These are phyloP conservation scores for Teleogryllus occipitalis DNA, from an alignment of 1,140 invertebrate species.

Conservation along the genomic window DNA sequence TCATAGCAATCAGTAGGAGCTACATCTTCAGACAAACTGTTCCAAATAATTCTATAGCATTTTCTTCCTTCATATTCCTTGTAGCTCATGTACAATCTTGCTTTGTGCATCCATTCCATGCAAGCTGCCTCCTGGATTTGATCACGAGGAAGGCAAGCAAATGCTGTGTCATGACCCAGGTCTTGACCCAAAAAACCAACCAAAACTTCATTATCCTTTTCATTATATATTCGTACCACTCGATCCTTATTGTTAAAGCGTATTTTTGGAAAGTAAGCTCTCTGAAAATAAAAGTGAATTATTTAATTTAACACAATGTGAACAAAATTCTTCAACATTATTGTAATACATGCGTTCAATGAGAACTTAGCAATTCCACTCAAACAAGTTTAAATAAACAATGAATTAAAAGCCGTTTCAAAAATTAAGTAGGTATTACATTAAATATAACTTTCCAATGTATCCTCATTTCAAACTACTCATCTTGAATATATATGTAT, in stretches of 20 bases:
- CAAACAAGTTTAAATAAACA: too few relatives aligned
- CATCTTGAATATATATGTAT: too few relatives aligned
- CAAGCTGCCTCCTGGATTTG: constrained; percentile 46
- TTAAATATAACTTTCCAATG: too few relatives aligned
- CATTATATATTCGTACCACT: constrained; percentile 61
- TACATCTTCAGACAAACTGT: constrained; percentile 52
- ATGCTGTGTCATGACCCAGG: constrained; percentile 51
- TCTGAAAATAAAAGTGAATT: constrained; percentile 39
- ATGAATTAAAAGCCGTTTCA: too few relatives aligned
- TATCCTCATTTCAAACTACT: too few relatives aligned
- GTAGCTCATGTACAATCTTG: constrained; percentile 59
- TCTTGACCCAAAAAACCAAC: constrained; percentile 56
- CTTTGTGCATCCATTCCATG: constrained; percentile 69
- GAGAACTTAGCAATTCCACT: too few relatives aligned
- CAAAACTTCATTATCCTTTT: constrained; percentile 60
- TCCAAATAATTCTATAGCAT: constrained; percentile 78
- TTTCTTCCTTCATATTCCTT: constrained; percentile 40
- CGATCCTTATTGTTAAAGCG: constrained; percentile 73
- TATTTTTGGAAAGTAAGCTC: constrained; percentile 73
- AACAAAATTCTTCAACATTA: neutral
- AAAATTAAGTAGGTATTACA: too few relatives aligned
- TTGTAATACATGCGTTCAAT: too few relatives aligned
- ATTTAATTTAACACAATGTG: too few relatives aligned
- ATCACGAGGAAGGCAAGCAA: constrained; percentile 59
- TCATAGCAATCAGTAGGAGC: constrained; percentile 76